Evolutionary conservation across 1,140 invertebrate genomes (phyloP).

Genomic region (Lithobius niger): DNA sequence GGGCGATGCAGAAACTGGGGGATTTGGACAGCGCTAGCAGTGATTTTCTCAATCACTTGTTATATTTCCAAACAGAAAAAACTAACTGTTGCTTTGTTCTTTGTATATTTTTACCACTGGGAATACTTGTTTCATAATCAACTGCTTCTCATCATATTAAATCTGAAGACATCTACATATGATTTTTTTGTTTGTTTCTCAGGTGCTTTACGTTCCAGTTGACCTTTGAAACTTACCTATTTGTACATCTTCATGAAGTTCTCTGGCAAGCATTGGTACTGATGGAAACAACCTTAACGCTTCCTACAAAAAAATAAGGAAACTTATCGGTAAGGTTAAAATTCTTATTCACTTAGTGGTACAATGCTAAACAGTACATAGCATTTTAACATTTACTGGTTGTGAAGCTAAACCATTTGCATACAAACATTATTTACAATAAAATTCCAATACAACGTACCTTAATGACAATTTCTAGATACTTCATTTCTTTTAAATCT

Average conservation of each 20-base stretch:
- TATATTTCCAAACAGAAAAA: no score
- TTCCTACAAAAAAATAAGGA: constrained; percentile 23
- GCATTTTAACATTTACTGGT: no score
- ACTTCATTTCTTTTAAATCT: constrained; percentile 42
- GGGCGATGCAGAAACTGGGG: no score
- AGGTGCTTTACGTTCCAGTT: neutral
- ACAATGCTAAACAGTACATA: no score
- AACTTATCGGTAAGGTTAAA: neutral
- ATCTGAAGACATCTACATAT: neutral
- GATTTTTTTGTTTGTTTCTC: neutral
- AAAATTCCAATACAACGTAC: constrained; percentile 21
- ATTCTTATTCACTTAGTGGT: neutral
- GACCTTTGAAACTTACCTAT: constrained; percentile 11
- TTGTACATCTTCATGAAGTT: constrained; percentile 21
- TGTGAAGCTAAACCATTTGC: no score
- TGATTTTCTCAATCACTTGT: no score
- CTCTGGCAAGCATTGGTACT: constrained; percentile 29
- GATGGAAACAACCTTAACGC: constrained; percentile 44
- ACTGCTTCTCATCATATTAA: neutral
- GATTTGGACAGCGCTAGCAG: no score
- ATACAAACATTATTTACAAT: neutral
- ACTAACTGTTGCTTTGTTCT: no score
- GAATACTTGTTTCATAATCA: no score
- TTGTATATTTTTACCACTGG: no score
- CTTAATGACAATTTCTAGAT: constrained; percentile 49